Percentiles rank a stretch among this genome's conserved stretches.
Conservation (phyloP, 2,888 invertebrate genomes). For the Protonemura montana region DNA sequence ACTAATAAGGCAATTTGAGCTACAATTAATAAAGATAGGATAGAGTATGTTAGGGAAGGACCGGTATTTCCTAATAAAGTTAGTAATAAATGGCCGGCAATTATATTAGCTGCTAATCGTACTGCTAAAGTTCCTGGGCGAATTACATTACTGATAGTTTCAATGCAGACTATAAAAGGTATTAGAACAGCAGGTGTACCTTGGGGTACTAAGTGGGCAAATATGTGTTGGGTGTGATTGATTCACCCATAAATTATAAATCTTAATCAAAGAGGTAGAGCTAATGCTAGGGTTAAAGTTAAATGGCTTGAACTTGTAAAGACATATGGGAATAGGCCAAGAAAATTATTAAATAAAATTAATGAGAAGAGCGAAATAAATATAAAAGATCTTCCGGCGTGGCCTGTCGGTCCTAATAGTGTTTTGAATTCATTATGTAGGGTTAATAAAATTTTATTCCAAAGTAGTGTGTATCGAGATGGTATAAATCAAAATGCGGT, state of each 20-base stretch:
- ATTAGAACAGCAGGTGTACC: slow-evolving; percentile 70
- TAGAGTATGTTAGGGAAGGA: slow-evolving; percentile 54
- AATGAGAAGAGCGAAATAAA: slow-evolving; percentile 67
- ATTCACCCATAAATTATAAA: slow-evolving; percentile 73
- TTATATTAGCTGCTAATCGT: slow-evolving; percentile 79
- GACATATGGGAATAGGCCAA: slow-evolving; percentile 75
- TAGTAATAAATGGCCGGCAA: slow-evolving; percentile 75
- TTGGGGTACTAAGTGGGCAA: slow-evolving; percentile 73
- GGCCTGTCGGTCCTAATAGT: slow-evolving; percentile 59
- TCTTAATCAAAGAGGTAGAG: slow-evolving; percentile 69
- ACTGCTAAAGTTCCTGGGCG: slow-evolving; percentile 74
- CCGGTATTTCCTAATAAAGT: slow-evolving; percentile 66
- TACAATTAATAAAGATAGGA: slow-evolving; percentile 59
- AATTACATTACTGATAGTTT: slow-evolving; percentile 76
- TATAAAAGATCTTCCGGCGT: slow-evolving; percentile 64
- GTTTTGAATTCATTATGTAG: slow-evolving; percentile 68
- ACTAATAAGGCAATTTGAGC: slow-evolving; percentile 64
- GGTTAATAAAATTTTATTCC: slow-evolving; percentile 61
- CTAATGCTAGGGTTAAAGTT: slow-evolving; percentile 66
- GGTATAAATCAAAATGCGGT: slow-evolving; percentile 65
- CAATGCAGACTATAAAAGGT: slow-evolving; percentile 78
- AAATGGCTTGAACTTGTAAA: slow-evolving; percentile 74
- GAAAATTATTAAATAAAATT: slow-evolving; percentile 72
- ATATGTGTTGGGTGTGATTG: slow-evolving; percentile 69
- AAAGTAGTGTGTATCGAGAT: slow-evolving; percentile 62